Base-by-base conservation (phyloP, 1,140 invertebrate genomes). In the Meloidogyne hapla region DNA sequence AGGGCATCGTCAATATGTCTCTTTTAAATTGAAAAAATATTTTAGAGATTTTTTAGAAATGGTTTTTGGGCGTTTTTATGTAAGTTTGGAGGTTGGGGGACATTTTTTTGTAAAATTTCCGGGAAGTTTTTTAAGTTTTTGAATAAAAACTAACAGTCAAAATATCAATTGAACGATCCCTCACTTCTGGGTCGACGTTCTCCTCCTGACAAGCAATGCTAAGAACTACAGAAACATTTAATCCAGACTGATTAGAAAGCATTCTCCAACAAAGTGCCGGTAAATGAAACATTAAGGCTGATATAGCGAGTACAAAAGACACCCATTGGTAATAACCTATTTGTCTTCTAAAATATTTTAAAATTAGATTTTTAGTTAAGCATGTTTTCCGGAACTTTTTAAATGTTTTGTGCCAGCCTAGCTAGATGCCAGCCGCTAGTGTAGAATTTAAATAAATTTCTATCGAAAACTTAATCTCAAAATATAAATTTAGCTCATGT, bases 221-320 rank as follows among this genome's bases (percentile, higher is more conserved):
- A 13, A 86, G 77, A 6, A 87, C 79, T 2, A 86, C 66, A n/a
- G 77, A 70, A 13, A 87, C 81, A 61, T 86, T 87, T n/a, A 86
- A 68, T n/a, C 84, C 89, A 21, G 89, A 90, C 67, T 89, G 88
- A 64, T 85, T 85, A 74, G 89, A 89, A 28, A 90, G 79, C 25
- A 89, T 87, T 38, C 89, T 77, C 90, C 90, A 90, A n/a, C 90
- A 82, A 15, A 90, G 88, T 56, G 89, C 88, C 4, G 90, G 90
- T 71, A 90, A 65, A 79, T 90, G 89, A 80, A 90, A 90, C 79
- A 90, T 82, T 6, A 90, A 81, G 1, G 89, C 89, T 75, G 90
- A 88, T 8, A 90, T 80, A 8, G 89, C 83, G 8, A 90, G 79
- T 73, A 90, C 88, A 65, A 90, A 89, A 12, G 90, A 90, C 8